A percentile compares a stretch with the other conserved stretches of the same genome.
phyloP scores from a whole-genome alignment of 2,888 invertebrate genomes.

The Noctuana brunneofusca region DNA sequence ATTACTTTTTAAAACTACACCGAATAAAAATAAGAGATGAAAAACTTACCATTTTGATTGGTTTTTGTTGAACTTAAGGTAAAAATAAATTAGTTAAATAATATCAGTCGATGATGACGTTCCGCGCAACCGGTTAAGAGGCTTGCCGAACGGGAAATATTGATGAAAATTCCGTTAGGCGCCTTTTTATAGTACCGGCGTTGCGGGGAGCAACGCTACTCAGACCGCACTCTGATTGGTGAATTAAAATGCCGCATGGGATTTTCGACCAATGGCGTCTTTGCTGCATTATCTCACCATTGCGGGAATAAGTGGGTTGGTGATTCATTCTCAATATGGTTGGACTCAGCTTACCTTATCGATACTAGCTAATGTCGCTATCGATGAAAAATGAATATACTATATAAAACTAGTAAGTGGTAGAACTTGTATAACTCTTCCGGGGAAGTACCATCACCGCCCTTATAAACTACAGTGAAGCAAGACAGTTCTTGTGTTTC shows the following conservation, averaged over 20 bases:
- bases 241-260: conserved; percentile 67
- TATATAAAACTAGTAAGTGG: no score
- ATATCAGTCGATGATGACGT: conserved; percentile 79
- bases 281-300: conserved; percentile 75
- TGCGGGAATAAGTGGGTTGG: conserved; percentile 78
- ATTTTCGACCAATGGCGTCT: conserved; percentile 72
- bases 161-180: conserved; percentile 66
- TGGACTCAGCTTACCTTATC: conserved; percentile 18
- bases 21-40: conserved; percentile 33
- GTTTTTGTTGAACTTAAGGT: conserved; percentile 75
- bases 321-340: conserved; percentile 49
- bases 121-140: conserved; percentile 86
- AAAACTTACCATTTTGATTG: conserved; percentile 78
- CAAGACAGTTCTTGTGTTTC: no score
- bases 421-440: no score
- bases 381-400: not conserved
- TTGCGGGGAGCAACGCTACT: conserved; percentile 78
- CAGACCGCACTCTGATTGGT: conserved; percentile 73
- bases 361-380: not conserved
- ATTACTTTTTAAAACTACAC: conserved; percentile 8
- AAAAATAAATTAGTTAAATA: conserved; percentile 73
- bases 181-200: conserved; percentile 81
- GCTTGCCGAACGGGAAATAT: conserved; percentile 87
- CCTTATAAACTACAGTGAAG: no score
- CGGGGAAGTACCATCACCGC: no score